A percentile compares a stretch with the other conserved stretches of the same genome.
Evolutionary conservation across 2,113 vertebrate genomes (phyloP).

Genomic region (Cygnus buccinator): DNA sequence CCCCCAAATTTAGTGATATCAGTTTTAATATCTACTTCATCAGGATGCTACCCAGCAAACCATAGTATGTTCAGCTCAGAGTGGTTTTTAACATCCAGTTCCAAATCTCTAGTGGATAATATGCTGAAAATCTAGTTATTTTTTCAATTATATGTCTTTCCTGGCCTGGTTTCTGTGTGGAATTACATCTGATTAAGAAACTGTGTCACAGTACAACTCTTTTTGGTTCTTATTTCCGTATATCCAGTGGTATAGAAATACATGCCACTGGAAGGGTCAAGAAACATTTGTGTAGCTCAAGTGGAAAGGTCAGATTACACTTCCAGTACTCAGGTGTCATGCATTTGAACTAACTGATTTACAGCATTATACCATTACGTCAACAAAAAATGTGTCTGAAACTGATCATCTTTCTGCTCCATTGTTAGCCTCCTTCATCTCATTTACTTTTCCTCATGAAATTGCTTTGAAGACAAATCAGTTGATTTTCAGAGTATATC

Average conservation of each 20-base stretch:
- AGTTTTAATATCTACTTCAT: not conserved
- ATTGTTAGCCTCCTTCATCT: not conserved
- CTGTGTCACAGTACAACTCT: not conserved
- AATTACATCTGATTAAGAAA: not conserved
- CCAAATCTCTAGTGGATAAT: not conserved
- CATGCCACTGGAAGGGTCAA: not conserved
- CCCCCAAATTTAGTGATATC: accelerated
- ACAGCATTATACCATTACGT: not conserved
- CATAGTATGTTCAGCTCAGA: not conserved
- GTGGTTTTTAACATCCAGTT: not conserved
- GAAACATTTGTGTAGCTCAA: not conserved
- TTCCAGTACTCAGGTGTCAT: not conserved
- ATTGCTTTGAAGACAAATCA: not conserved
- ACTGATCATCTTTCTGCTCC: not conserved
- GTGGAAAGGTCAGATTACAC: not conserved
- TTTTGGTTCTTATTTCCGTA: not conserved
- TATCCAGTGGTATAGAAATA: not conserved
- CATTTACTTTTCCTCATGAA: not conserved
- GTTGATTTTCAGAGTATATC: not conserved
- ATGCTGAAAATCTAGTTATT: not conserved
- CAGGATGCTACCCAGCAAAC: not conserved
- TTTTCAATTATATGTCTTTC: not conserved
- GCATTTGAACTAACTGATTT: not conserved
- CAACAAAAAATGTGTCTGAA: slow-evolving; percentile 15
- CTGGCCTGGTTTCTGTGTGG: not conserved